phyloP scores from a whole-genome alignment of 1,140 invertebrate species.

The Glomeris maerens region DNA sequence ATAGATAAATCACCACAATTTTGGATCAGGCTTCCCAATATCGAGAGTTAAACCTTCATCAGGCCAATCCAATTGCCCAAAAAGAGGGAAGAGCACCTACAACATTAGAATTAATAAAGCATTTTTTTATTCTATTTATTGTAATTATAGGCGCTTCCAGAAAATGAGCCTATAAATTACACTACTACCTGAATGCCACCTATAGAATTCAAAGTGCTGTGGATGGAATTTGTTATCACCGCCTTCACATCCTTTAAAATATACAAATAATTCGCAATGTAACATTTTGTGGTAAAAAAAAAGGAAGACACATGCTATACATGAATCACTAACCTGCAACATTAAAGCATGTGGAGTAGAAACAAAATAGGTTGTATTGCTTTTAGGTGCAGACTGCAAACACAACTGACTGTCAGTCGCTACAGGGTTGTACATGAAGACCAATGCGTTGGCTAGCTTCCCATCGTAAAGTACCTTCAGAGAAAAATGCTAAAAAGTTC shows the following conservation, averaged over 20 bases:
- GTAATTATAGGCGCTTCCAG: not conserved
- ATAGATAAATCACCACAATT: conserved; percentile 53
- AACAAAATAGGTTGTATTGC: conserved; percentile 92
- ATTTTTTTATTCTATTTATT: not conserved
- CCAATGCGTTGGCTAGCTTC: conserved; percentile 86
- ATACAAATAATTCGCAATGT: conserved; percentile 1
- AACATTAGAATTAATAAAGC: conserved; percentile 13
- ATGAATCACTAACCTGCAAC: conserved; percentile 88
- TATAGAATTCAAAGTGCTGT: conserved; percentile 95
- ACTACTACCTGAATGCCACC: conserved; percentile 74
- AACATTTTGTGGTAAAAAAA: conserved; percentile 7
- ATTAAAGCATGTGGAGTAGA: conserved; percentile 98
- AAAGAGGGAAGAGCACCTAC: conserved; percentile 84
- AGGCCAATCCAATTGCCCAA: conserved; percentile 90
- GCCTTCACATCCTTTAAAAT: conserved; percentile 86
- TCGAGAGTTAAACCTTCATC: conserved; percentile 47
- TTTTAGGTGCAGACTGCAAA: conserved; percentile 92
- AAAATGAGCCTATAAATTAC: not conserved
- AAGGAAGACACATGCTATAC: not conserved
- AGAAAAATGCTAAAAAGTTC: conserved; percentile 12
- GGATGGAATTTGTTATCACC: conserved; percentile 96
- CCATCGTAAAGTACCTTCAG: conserved; percentile 92
- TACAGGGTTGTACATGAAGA: conserved; percentile 99
- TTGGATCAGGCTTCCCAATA: conserved; percentile 55
- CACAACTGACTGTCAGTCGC: conserved; percentile 95